Conservation (phyloP, 2,113 vertebrate species). For the Dinomys branickii region DNA sequence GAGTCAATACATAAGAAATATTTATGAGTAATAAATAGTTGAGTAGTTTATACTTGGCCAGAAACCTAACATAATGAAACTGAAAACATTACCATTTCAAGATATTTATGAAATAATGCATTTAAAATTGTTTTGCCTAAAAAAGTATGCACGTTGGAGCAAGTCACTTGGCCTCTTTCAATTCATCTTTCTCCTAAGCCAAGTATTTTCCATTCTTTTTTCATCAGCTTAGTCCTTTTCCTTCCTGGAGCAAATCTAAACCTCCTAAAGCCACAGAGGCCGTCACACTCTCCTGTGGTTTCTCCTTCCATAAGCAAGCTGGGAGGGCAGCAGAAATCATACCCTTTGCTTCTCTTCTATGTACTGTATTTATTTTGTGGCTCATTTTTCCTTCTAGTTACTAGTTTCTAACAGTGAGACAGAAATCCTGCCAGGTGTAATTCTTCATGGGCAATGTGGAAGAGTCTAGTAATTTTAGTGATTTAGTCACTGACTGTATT, state of each 20-base stretch:
- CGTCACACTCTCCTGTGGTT: neutral
- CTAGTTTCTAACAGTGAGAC: neutral
- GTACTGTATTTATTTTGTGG: neutral
- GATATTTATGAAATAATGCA: neutral
- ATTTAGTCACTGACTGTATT: constrained; percentile 12
- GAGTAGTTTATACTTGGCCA: neutral
- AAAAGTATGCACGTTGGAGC: neutral
- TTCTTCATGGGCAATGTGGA: neutral
- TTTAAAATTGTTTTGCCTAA: neutral
- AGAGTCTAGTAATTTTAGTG: neutral
- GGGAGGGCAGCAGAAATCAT: neutral
- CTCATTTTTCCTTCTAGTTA: neutral
- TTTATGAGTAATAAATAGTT: neutral
- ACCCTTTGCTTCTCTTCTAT: neutral
- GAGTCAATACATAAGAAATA: constrained; percentile 18
- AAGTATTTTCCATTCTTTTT: neutral
- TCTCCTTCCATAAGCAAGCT: neutral
- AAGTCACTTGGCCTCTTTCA: neutral
- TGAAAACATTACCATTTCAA: neutral
- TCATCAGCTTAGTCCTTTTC: neutral
- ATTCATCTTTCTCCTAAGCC: neutral
- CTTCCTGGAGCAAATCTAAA: neutral
- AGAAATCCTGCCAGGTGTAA: neutral
- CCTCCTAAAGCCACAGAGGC: neutral
- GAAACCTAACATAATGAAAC: neutral